Percentiles rank a stretch among this genome's conserved stretches.
These are phyloP conservation scores for Lampris incognitus DNA, from an alignment of 2,113 vertebrate species.

Conservation along the genomic window DNA sequence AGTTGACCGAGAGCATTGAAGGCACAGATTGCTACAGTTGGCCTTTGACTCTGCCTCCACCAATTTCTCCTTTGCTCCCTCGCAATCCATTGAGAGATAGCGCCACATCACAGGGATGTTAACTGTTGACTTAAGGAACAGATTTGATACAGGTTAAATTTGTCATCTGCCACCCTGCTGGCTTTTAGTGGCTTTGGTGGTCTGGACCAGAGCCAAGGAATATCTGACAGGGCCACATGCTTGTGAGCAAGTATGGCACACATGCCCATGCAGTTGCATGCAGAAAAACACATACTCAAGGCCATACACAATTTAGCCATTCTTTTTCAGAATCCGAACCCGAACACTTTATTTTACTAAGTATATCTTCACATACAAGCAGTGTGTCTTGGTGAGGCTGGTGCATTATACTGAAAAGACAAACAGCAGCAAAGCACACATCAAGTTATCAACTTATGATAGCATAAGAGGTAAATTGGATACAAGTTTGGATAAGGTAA, in stretches of 20 bases:
- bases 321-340: too few relatives aligned
- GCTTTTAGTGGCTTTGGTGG: constrained; percentile 46
- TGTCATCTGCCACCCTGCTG: constrained; percentile 48
- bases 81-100: constrained; percentile 58
- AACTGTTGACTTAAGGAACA: constrained; percentile 70
- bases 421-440: too few relatives aligned
- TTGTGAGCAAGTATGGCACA: constrained; percentile 28
- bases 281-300: constrained; percentile 8
- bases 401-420: too few relatives aligned
- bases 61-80: constrained; percentile 21
- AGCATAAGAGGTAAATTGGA: too few relatives aligned
- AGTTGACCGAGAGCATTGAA: constrained; percentile 26
- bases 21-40: constrained; percentile 61
- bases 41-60: constrained; percentile 61
- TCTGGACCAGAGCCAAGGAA: constrained; percentile 31
- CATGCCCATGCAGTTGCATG: constrained; percentile 24
- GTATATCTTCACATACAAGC: too few relatives aligned
- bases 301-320: too few relatives aligned
- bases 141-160: constrained; percentile 62
- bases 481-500: too few relatives aligned
- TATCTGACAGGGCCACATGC: constrained; percentile 41
- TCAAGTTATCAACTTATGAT: too few relatives aligned
- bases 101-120: constrained; percentile 51
- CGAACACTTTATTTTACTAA: too few relatives aligned
- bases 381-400: too few relatives aligned